phyloP scores from a whole-genome alignment of 2,113 vertebrate genomes.

The Monopterus albus region DNA sequence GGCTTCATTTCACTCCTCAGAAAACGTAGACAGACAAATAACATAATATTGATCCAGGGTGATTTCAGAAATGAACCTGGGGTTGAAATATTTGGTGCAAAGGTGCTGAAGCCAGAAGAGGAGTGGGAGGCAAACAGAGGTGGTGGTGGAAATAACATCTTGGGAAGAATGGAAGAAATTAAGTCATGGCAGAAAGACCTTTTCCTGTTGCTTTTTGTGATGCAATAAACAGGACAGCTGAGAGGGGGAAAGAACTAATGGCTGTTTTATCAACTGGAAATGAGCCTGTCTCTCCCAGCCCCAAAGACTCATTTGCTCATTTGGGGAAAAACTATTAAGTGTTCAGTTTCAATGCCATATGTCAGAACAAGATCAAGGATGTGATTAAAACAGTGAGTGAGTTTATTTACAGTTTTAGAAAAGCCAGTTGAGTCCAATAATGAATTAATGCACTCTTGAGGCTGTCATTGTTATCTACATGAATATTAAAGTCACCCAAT shows the following conservation, averaged over 20 bases:
- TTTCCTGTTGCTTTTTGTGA: conserved; percentile 48
- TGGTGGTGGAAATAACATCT: conserved; percentile 29
- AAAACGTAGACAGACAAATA: conserved; percentile 46
- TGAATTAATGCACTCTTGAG: too few species aligned
- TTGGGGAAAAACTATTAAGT: too few species aligned
- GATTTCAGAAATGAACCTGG: conserved; percentile 44
- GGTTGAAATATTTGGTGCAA: conserved; percentile 13
- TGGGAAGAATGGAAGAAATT: conserved; percentile 26
- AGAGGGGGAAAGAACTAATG: conserved; percentile 22
- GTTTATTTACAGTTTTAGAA: too few species aligned
- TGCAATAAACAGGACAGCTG: conserved; percentile 46
- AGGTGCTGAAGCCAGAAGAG: background rate
- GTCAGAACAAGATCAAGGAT: too few species aligned
- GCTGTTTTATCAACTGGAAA: conserved; percentile 62
- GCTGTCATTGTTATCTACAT: too few species aligned
- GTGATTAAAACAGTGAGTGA: too few species aligned
- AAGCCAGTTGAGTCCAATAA: too few species aligned
- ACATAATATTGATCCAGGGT: conserved; percentile 45
- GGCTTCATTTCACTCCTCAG: conserved; percentile 29
- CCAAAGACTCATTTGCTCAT: conserved; percentile 43
- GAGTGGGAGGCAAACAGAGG: background rate
- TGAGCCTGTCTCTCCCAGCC: conserved; percentile 32
- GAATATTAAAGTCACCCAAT: too few species aligned
- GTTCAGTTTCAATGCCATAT: too few species aligned
- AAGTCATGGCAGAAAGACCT: conserved; percentile 38